These are phyloP conservation scores for Podarcis raffonei DNA, from an alignment of 2,113 vertebrate genomes.

Conservation along the genomic window DNA sequence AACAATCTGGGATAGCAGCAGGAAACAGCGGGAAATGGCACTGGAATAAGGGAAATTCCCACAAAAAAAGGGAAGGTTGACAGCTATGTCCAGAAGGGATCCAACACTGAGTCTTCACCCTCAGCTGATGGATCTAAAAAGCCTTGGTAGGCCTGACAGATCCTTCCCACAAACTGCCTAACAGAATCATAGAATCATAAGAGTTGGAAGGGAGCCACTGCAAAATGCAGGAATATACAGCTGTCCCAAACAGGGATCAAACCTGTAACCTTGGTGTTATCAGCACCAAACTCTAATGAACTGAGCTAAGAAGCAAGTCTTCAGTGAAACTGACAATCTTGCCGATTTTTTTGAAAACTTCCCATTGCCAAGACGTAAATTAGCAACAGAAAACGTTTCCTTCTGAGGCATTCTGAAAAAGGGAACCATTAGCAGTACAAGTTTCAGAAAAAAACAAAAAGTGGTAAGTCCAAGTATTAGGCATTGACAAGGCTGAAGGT, in stretches of 20 bases:
- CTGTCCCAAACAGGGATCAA: no score
- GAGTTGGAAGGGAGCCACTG: no score
- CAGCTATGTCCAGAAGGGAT: background rate
- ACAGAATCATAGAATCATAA: background rate
- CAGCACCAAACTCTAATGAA: no score
- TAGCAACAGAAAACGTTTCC: constrained; percentile 49
- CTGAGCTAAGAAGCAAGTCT: no score
- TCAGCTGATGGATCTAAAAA: background rate
- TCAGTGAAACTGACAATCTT: background rate
- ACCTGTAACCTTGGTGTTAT: no score
- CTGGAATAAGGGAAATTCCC: no score
- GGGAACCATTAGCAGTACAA: constrained; percentile 50
- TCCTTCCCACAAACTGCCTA: background rate
- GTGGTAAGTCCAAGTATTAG: constrained; percentile 63
- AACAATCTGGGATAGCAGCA: no score
- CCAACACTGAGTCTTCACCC: background rate
- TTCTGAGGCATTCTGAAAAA: constrained; percentile 51
- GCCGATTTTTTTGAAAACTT: background rate
- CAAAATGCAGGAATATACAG: no score
- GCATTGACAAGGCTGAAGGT: constrained; percentile 52
- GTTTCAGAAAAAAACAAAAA: constrained; percentile 57
- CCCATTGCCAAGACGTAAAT: background rate
- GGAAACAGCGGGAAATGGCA: no score
- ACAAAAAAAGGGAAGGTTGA: no score
- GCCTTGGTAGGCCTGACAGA: background rate